Percentiles rank a stretch among this genome's conserved stretches.
phyloP scores from a whole-genome alignment of 2,888 invertebrate species.

The Hetaerina titia region DNA sequence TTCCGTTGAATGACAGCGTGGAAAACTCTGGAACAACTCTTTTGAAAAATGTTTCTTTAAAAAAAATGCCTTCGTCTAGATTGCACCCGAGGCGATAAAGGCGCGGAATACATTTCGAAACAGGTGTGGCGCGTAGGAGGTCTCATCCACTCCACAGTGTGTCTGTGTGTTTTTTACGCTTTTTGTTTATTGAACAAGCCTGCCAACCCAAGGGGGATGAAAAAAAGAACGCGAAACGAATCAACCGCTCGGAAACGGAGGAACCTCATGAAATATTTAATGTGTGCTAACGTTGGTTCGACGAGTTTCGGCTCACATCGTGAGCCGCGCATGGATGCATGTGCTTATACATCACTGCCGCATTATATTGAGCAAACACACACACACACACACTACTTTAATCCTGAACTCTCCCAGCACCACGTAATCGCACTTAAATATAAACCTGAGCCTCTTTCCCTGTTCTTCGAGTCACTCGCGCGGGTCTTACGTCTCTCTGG shows the following conservation, averaged over 20 bases:
- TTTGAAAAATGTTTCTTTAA: neutral
- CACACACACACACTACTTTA: neutral
- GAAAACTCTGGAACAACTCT: neutral
- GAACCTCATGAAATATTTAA: constrained; percentile 35
- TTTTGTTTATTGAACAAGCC: constrained; percentile 29
- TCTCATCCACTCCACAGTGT: neutral
- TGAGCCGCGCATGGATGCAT: neutral
- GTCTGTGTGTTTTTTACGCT: neutral
- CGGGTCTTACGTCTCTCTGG: neutral
- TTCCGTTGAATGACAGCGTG: constrained; percentile 1
- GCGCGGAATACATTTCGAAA: constrained; percentile 35
- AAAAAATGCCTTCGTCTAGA: constrained; percentile 27
- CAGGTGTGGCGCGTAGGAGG: constrained; percentile 10
- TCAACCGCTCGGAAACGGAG: constrained; percentile 10
- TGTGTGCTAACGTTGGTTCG: constrained; percentile 6
- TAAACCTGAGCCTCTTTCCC: neutral
- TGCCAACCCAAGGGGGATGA: neutral
- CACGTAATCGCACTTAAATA: neutral
- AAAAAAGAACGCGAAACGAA: neutral
- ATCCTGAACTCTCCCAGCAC: constrained; percentile 7
- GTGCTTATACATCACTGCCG: constrained; percentile 3
- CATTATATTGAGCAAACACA: constrained; percentile 11
- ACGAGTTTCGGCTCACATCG: neutral
- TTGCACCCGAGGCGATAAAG: constrained; percentile 18
- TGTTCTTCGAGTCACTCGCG: neutral